A percentile compares a stretch with the other conserved stretches of the same genome.
Conservation (phyloP, 2,888 invertebrate species). For the Eretmocerus hayati region DNA sequence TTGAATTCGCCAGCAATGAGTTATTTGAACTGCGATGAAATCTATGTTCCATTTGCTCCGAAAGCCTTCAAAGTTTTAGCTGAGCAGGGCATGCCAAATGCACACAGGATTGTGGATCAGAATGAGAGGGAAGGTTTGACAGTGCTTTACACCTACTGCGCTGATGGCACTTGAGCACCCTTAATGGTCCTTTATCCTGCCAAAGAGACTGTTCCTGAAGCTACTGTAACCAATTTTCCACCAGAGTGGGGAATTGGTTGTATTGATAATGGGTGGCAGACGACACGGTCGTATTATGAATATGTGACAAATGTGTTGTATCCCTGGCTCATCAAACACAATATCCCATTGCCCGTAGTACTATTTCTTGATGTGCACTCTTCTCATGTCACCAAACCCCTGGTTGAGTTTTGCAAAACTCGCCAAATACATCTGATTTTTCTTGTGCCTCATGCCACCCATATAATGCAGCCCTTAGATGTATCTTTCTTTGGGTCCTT, state of each 20-base stretch:
- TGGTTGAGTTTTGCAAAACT: neutral
- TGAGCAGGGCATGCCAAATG: slow-evolving; percentile 29
- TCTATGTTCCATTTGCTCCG: slow-evolving; percentile 37
- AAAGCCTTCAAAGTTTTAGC: slow-evolving; percentile 34
- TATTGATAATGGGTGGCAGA: slow-evolving; percentile 29
- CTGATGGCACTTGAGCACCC: neutral
- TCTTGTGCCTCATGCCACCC: slow-evolving; percentile 3
- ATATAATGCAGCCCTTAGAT: slow-evolving; percentile 7
- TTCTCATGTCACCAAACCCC: slow-evolving; percentile 20
- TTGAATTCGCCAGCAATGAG: slow-evolving; percentile 28
- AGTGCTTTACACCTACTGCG: neutral
- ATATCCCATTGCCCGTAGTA: slow-evolving; percentile 24
- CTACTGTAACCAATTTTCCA: slow-evolving; percentile 24
- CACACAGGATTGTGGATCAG: slow-evolving; percentile 24
- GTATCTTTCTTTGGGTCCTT: slow-evolving; percentile 7
- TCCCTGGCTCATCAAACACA: slow-evolving; percentile 23
- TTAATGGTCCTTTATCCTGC: slow-evolving; percentile 11
- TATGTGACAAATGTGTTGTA: slow-evolving; percentile 24
- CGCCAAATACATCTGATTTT: slow-evolving; percentile 1
- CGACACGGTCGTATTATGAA: slow-evolving; percentile 24
- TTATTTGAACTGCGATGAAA: slow-evolving; percentile 40
- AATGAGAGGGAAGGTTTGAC: slow-evolving; percentile 5
- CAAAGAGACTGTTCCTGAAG: slow-evolving; percentile 16
- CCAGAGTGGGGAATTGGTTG: slow-evolving; percentile 24
- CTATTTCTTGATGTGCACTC: slow-evolving; percentile 29